Conservation (phyloP, 2,888 invertebrate genomes). For the Leptinotarsa haldemani region DNA sequence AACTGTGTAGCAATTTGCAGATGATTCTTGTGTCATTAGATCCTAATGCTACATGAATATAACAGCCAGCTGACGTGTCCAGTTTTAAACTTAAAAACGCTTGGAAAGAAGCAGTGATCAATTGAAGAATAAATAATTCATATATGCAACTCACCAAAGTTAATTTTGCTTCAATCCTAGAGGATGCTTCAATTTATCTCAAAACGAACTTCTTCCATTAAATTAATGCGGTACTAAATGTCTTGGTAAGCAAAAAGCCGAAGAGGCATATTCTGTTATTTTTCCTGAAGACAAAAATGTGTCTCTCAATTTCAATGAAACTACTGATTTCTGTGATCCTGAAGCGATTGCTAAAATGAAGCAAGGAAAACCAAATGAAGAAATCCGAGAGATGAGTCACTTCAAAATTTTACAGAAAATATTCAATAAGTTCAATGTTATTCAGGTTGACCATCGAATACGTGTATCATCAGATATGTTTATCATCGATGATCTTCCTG, state of each 20-base stretch:
- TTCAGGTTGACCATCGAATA: no score
- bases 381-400: neutral
- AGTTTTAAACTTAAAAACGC: neutral
- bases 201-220: neutral
- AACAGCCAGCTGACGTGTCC: neutral
- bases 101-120: neutral
- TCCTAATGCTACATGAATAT: neutral
- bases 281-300: neutral
- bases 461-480: neutral
- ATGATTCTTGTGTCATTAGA: neutral
- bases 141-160: neutral
- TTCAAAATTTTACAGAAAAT: no score
- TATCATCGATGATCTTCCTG: neutral
- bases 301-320: neutral
- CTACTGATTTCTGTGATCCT: neutral
- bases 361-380: constrained; percentile 1
- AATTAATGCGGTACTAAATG: neutral
- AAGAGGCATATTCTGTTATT: neutral
- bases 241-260: neutral
- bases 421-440: no score
- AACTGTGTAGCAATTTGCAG: constrained; percentile 1
- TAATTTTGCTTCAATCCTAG: neutral
- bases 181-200: neutral
- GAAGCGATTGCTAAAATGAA: neutral
- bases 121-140: neutral